A percentile compares a stretch with the other conserved stretches of the same genome.
phyloP scores from a whole-genome alignment of 2,797 vertebrate genomes.

The Ara ararauna region DNA sequence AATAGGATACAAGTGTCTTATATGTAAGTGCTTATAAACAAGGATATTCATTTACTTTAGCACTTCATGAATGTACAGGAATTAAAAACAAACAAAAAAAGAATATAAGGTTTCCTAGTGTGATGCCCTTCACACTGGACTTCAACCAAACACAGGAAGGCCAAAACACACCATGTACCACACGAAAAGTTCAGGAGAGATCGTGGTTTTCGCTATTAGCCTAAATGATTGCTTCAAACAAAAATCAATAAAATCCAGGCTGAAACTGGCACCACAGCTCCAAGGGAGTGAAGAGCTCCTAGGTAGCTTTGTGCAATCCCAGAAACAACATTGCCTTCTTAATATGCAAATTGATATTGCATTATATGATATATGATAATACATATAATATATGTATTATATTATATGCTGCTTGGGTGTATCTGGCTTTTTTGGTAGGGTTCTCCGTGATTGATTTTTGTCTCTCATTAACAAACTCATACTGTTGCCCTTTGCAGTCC shows the following conservation, averaged over 20 bases:
- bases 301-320: neutral
- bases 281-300: neutral
- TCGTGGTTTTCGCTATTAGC: rapidly evolving
- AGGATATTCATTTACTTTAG: neutral
- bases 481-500: neutral
- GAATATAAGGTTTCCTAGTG: neutral
- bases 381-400: neutral
- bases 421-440: neutral
- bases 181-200: neutral
- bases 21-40: neutral
- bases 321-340: neutral
- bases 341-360: neutral
- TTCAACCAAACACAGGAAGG: neutral
- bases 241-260: neutral
- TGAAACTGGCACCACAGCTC: neutral
- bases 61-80: neutral
- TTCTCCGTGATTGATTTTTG: neutral
- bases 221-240: neutral
- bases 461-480: neutral
- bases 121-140: neutral
- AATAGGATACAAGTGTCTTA: neutral
- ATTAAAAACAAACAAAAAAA: neutral
- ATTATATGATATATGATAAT: neutral
- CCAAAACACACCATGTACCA: neutral
- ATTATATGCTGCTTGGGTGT: neutral